Evolutionary conservation across 2,888 invertebrate species (phyloP).

Genomic region (Frankliniella fusca): DNA sequence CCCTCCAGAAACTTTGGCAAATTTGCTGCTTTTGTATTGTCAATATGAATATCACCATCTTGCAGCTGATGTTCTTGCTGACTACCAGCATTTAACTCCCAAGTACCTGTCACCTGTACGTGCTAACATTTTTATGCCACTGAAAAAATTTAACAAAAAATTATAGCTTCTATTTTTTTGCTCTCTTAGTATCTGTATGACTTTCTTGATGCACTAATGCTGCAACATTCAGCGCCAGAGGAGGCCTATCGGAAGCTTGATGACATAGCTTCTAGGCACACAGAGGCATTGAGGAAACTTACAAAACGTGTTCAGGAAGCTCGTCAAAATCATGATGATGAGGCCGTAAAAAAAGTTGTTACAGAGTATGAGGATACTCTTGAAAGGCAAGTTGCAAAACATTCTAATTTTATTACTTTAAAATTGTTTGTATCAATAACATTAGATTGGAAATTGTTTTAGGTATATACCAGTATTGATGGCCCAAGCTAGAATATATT

Average conservation of each 20-base stretch:
- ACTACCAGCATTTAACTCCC: slow-evolving; percentile 93
- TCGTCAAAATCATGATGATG: slow-evolving; percentile 78
- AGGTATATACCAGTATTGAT: slow-evolving; percentile 96
- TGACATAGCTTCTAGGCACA: slow-evolving; percentile 84
- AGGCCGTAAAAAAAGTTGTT: slow-evolving; percentile 81
- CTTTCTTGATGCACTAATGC: slow-evolving; percentile 93
- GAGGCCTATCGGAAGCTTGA: slow-evolving; percentile 95
- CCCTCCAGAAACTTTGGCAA: slow-evolving; percentile 96
- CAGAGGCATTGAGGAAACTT: slow-evolving; percentile 82
- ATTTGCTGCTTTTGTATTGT: slow-evolving; percentile 88
- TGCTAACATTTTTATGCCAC: slow-evolving; percentile 34
- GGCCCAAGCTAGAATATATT: slow-evolving; percentile 98
- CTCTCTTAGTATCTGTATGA: slow-evolving; percentile 77
- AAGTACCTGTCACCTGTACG: slow-evolving; percentile 84
- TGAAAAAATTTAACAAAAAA: slow-evolving; percentile 6
- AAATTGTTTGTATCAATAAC: slow-evolving; percentile 12
- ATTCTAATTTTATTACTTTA: slow-evolving; percentile 11
- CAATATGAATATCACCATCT: slow-evolving; percentile 96
- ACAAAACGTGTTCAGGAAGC: slow-evolving; percentile 94
- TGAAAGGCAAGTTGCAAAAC: slow-evolving; percentile 55
- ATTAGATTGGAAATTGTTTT: slow-evolving; percentile 32
- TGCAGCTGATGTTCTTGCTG: slow-evolving; percentile 95
- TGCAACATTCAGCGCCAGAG: slow-evolving; percentile 93
- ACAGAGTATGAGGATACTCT: slow-evolving; percentile 87
- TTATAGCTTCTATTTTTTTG: slow-evolving; percentile 26